phyloP scores from a whole-genome alignment of 2,113 vertebrate genomes.

The Tinamus guttatus region DNA sequence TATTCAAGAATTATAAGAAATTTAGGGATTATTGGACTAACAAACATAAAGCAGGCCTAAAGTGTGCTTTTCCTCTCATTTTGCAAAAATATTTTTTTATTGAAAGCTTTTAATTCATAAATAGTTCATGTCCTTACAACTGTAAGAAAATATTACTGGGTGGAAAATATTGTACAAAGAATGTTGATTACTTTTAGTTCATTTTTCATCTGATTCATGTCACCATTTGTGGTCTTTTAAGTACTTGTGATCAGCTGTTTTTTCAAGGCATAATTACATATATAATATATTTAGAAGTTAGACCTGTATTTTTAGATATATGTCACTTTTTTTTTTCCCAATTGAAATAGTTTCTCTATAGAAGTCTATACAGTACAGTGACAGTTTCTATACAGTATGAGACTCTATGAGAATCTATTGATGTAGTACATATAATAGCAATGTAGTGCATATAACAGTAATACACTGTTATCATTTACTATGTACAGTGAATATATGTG shows the following conservation, averaged over 20 bases:
- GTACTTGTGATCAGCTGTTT: not conserved
- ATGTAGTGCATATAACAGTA: not conserved
- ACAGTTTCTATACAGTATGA: not conserved
- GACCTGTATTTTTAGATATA: accelerated
- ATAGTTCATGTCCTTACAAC: not conserved
- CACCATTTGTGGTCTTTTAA: not conserved
- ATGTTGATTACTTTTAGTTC: not conserved
- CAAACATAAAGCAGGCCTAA: not conserved
- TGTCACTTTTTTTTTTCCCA: not conserved
- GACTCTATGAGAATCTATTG: not conserved
- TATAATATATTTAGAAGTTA: not conserved
- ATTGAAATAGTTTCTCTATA: not conserved
- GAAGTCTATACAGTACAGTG: too few species aligned
- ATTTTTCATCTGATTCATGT: not conserved
- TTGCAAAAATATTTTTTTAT: not conserved
- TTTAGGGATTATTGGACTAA: not conserved
- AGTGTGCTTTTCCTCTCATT: not conserved
- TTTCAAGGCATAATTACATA: not conserved
- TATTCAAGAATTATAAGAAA: not conserved
- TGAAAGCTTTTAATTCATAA: not conserved
- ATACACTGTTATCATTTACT: not conserved
- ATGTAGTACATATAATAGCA: not conserved
- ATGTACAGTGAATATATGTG: not conserved
- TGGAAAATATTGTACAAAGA: not conserved
- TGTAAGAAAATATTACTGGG: not conserved